phyloP scores from a whole-genome alignment of 30 jellyfish, hydroid and myxozoan species.

The Aurelia aurita complex sp. Pacific region DNA sequence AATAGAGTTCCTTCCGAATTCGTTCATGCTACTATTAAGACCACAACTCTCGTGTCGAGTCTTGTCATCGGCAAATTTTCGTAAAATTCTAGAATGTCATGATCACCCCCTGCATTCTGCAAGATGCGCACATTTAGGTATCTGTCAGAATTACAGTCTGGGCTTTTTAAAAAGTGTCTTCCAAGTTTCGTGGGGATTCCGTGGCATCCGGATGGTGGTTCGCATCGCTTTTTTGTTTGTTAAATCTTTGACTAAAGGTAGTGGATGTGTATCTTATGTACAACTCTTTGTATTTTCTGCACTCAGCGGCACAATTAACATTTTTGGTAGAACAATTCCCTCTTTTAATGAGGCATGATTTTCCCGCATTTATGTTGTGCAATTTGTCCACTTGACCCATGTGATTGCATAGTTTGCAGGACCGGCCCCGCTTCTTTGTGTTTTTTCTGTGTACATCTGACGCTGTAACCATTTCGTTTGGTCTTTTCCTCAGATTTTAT shows the following conservation, averaged over 20 bases:
- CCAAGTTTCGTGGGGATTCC: no score
- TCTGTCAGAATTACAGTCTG: no score
- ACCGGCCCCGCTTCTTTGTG: constrained; percentile 7
- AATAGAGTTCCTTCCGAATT: no score
- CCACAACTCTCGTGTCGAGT: no score
- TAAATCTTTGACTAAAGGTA: not conserved
- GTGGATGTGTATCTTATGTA: not conserved
- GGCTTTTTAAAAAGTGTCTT: no score
- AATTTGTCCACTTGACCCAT: not conserved
- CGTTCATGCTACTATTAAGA: no score
- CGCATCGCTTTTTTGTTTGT: not conserved
- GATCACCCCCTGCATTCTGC: no score
- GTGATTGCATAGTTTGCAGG: constrained; percentile 4
- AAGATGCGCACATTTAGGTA: no score
- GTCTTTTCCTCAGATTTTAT: not conserved
- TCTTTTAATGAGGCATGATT: not conserved
- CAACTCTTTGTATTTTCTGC: not conserved
- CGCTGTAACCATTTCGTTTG: not conserved
- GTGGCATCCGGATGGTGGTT: no score
- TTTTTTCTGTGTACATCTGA: not conserved
- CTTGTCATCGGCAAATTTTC: no score
- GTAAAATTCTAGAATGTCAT: no score
- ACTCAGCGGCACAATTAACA: not conserved
- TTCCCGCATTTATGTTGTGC: not conserved
- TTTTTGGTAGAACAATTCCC: not conserved